Evolutionary conservation across 2,113 vertebrate species (phyloP).

Genomic region (Parotia lawesii): DNA sequence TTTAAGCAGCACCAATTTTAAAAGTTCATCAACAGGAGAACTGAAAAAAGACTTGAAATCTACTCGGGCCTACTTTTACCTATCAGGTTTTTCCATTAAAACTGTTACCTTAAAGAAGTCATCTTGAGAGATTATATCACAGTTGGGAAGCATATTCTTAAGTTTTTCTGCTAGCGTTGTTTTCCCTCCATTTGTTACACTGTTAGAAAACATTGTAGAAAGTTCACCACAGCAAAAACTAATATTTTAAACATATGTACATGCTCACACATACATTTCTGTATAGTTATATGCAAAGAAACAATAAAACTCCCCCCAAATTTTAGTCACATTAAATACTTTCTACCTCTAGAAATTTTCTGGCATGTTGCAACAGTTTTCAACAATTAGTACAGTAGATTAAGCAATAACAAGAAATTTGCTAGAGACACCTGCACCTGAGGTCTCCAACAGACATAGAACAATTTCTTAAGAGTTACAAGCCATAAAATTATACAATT

Average conservation of each 20-base stretch:
- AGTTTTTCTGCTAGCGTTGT: slow-evolving; percentile 84
- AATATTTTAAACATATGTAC: neutral
- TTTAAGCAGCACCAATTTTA: neutral
- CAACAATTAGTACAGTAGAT: neutral
- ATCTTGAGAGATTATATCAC: slow-evolving; percentile 86
- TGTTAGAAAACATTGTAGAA: slow-evolving; percentile 37
- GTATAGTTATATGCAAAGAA: neutral
- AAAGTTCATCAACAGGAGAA: neutral
- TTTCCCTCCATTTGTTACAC: slow-evolving; percentile 94
- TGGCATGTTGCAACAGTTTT: neutral
- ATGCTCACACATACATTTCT: neutral
- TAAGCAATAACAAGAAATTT: neutral
- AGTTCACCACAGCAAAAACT: neutral
- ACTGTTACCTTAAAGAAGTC: slow-evolving; percentile 89
- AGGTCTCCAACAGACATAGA: neutral
- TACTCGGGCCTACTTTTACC: neutral
- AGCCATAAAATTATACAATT: neutral
- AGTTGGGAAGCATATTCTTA: slow-evolving; percentile 79
- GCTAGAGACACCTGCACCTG: neutral
- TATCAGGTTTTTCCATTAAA: neutral
- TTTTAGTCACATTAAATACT: neutral
- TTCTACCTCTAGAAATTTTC: neutral
- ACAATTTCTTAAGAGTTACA: neutral
- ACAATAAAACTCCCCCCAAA: neutral
- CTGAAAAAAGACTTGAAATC: neutral